These are phyloP conservation scores for Albula glossodonta DNA, from an alignment of 2,113 vertebrate genomes.

Conservation along the genomic window DNA sequence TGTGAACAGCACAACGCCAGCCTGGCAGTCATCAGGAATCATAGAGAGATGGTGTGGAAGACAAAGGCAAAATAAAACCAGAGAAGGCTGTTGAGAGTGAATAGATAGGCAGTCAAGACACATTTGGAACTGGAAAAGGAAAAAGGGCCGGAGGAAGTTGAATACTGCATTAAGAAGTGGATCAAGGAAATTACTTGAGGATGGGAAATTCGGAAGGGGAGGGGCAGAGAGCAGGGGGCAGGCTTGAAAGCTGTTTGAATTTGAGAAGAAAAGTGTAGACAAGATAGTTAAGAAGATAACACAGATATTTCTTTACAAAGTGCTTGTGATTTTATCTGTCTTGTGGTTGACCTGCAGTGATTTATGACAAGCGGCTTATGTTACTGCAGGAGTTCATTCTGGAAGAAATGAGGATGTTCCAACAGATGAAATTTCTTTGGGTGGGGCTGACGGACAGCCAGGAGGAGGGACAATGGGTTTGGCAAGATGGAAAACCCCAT, in stretches of 20 bases:
- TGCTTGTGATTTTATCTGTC: too few species aligned
- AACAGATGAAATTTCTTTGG: slow-evolving; percentile 31
- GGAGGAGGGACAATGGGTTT: slow-evolving; percentile 30
- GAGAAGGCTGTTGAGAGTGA: background rate
- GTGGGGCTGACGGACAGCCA: slow-evolving; percentile 23
- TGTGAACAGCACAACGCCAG: slow-evolving; percentile 22
- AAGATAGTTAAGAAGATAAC: background rate
- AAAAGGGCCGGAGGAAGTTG: too few species aligned
- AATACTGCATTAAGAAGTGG: too few species aligned
- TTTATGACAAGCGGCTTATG: background rate
- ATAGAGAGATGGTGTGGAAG: background rate
- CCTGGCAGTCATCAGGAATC: slow-evolving; percentile 24
- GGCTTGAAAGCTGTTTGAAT: background rate
- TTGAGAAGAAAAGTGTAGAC: too few species aligned
- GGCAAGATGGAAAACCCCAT: slow-evolving; percentile 30
- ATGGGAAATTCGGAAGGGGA: background rate
- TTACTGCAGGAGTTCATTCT: slow-evolving; percentile 33
- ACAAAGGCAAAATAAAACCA: too few species aligned
- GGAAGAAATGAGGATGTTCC: slow-evolving; percentile 17
- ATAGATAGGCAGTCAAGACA: background rate
- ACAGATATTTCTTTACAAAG: background rate
- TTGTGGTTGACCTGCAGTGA: background rate
- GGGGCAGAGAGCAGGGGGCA: background rate
- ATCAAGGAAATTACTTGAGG: background rate
- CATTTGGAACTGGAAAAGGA: too few species aligned